phyloP scores from a whole-genome alignment of 2,888 invertebrate species.

The Orthosia cruda region DNA sequence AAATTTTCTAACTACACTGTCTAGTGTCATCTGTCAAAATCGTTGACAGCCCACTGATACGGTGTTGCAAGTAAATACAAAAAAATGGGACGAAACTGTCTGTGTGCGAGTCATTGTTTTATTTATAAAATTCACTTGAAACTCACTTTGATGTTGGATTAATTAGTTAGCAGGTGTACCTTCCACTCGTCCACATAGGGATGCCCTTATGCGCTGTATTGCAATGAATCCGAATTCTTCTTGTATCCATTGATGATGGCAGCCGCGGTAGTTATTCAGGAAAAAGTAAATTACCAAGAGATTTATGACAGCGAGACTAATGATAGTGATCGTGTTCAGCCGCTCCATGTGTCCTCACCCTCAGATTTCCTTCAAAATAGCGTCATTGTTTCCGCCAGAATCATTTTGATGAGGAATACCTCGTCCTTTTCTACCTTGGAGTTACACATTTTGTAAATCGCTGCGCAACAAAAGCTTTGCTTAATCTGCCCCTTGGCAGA shows the following conservation, averaged over 20 bases:
- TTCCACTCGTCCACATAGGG: conserved; percentile 3
- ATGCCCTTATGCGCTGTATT: not conserved
- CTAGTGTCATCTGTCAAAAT: too few species aligned
- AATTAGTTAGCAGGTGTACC: not conserved
- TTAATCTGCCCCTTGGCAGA: not conserved
- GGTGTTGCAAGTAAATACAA: too few species aligned
- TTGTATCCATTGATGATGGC: conserved; percentile 3
- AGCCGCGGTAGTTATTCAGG: not conserved
- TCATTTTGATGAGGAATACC: not conserved
- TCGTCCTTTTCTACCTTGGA: not conserved
- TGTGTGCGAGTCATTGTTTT: not conserved
- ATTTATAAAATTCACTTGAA: not conserved
- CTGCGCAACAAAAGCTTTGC: not conserved
- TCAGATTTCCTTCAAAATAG: too few species aligned
- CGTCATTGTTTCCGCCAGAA: conserved; percentile 1
- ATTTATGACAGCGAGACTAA: too few species aligned
- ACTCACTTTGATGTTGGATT: not conserved
- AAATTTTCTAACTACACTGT: too few species aligned
- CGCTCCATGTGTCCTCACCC: too few species aligned
- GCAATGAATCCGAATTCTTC: not conserved
- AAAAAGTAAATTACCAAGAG: too few species aligned
- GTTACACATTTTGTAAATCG: not conserved
- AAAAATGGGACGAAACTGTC: too few species aligned
- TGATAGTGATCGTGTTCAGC: too few species aligned
- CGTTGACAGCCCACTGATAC: too few species aligned